Conservation (phyloP, 2,797 vertebrate species). For the Balearica regulorum region DNA sequence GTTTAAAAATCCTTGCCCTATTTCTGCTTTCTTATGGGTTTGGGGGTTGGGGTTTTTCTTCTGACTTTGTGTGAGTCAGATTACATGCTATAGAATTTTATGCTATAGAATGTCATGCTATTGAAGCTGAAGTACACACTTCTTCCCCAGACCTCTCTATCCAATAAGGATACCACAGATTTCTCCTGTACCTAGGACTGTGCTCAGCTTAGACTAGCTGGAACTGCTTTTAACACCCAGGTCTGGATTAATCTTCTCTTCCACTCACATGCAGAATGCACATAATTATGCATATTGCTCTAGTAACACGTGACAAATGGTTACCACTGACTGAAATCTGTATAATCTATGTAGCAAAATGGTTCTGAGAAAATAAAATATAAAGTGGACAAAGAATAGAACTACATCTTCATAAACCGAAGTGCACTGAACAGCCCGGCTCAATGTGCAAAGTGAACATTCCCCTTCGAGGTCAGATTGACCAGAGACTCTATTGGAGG, state of each 20-base stretch:
- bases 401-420: not conserved
- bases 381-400: not conserved
- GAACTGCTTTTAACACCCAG: not conserved
- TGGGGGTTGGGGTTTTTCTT: rapidly evolving
- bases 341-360: not conserved
- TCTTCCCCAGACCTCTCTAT: not conserved
- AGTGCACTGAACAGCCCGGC: not conserved
- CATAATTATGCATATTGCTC: not conserved
- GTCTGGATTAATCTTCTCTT: not conserved
- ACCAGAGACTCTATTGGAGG: not conserved
- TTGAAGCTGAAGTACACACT: not conserved
- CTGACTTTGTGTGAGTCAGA: not conserved
- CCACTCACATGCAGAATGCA: not conserved
- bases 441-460: not conserved
- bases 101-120: not conserved
- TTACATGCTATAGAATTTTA: not conserved
- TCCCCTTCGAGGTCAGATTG: not conserved
- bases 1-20: not conserved
- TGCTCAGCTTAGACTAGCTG: not conserved
- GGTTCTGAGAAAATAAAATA: not conserved
- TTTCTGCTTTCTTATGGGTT: not conserved
- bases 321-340: not conserved
- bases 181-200: not conserved
- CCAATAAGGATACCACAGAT: not conserved
- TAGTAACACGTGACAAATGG: not conserved